Evolutionary conservation across 2,888 invertebrate species (phyloP), one percentile per base, ranked within the genome.

Genomic region (Lycaena phlaeas): DNA sequence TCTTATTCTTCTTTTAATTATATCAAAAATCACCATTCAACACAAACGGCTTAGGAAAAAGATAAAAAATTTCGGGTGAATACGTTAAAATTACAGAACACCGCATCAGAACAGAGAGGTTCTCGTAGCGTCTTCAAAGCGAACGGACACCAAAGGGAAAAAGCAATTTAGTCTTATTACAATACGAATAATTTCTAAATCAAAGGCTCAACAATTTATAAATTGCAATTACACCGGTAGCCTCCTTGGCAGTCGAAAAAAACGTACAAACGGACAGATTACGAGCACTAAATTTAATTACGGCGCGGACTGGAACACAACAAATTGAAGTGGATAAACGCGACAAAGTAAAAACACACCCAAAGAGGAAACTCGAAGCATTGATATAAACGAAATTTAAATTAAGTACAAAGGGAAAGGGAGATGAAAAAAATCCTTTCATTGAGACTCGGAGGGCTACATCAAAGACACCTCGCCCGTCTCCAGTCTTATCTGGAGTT

Each of bases 371-470:
- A 82, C 78, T 76, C 81, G 68, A 61, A 79, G 81, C 82, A 82
- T 81, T 82, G 84, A 82, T 84, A 84, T 84, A 84, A 84, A 84
- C 84, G 84, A 84, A 84, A 84, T 84, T 84, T 84, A 84, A 84
- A 84, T 84, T 84, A 84, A 84, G 79, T 82, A 84, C 84, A 84
- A 84, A 84, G 81, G 75, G 75, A 82, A 78, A 75, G 78, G 9
- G 74, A 79, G 79, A 79, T 77, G 75, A 78, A 81, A 84, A 79
- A 84, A 82, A 84, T 84, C 84, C 84, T 84, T 84, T 84, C 82
- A 84, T 78, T 78, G 82, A 81, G 76, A 70, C 70, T 69, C 68
- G 68, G 75, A 79, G 77, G 77, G 81, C 76, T 68, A 82, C 82
- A 82, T 82, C 82, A 82, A 82, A 84, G 82, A 77, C 78, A 73